Conservation (phyloP, 1,140 invertebrate species). For the Glossosoma conforme region DNA sequence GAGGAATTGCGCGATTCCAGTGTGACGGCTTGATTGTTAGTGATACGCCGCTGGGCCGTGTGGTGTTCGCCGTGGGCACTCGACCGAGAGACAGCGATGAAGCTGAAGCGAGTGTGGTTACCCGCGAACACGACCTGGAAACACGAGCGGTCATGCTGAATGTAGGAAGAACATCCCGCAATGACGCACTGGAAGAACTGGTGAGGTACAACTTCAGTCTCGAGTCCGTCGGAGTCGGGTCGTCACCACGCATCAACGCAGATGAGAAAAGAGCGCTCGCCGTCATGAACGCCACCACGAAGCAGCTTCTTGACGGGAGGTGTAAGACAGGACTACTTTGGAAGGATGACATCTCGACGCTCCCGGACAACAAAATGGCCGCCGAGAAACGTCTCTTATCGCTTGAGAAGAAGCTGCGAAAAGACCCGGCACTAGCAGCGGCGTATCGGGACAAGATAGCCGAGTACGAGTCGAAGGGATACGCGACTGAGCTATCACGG, state of each 20-base stretch:
- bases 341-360: slow-evolving; percentile 2
- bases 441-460: slow-evolving; percentile 23
- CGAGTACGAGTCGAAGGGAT: slow-evolving; percentile 20
- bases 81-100: too few relatives aligned
- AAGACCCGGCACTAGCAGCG: slow-evolving; percentile 5
- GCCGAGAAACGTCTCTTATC: slow-evolving; percentile 7
- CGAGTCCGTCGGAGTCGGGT: not conserved
- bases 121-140: too few relatives aligned
- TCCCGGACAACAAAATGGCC: slow-evolving; percentile 12
- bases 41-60: too few relatives aligned
- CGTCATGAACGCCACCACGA: not conserved
- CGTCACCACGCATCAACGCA: not conserved
- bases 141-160: too few relatives aligned
- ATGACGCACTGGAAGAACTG: not conserved
- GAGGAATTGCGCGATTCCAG: too few relatives aligned
- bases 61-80: too few relatives aligned
- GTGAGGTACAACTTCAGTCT: not conserved
- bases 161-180: too few relatives aligned
- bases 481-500: slow-evolving; percentile 15
- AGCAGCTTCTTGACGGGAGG: not conserved
- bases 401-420: slow-evolving; percentile 18
- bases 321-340: slow-evolving; percentile 26
- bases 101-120: too few relatives aligned
- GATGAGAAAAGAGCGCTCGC: not conserved
- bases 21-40: too few relatives aligned